Conservation (phyloP, 2,888 invertebrate species). For the Steromphala cineraria region DNA sequence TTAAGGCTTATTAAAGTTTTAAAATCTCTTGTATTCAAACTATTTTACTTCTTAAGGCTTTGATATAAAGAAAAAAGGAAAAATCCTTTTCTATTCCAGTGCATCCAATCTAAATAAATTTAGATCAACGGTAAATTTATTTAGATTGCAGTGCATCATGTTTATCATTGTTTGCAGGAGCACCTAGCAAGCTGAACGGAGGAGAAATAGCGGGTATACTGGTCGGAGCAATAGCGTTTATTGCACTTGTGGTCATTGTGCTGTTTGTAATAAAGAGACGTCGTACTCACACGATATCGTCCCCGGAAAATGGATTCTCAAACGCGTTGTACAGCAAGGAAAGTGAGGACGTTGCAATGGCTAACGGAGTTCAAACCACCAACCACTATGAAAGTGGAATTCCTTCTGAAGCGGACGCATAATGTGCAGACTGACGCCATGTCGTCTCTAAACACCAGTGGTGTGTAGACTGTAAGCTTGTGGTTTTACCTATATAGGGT, state of each 20-base stretch:
- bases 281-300: neutral
- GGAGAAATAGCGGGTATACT: conserved; percentile 42
- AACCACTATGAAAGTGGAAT: neutral
- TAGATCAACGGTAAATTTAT: no score
- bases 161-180: neutral
- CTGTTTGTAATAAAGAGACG: conserved; percentile 32
- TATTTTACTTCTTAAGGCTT: no score
- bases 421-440: no score
- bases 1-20: no score
- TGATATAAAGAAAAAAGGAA: no score
- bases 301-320: conserved; percentile 33
- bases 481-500: no score
- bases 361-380: neutral
- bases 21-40: no score
- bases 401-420: conserved; percentile 17
- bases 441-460: no score
- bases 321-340: conserved; percentile 43
- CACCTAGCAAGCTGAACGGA: conserved; percentile 20
- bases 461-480: no score
- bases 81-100: no score
- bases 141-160: no score
- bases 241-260: conserved; percentile 24
- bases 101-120: no score
- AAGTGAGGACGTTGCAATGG: conserved; percentile 25
- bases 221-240: conserved; percentile 30